Conservation (phyloP, 2,888 invertebrate genomes). For the Pherbina coryleti region DNA sequence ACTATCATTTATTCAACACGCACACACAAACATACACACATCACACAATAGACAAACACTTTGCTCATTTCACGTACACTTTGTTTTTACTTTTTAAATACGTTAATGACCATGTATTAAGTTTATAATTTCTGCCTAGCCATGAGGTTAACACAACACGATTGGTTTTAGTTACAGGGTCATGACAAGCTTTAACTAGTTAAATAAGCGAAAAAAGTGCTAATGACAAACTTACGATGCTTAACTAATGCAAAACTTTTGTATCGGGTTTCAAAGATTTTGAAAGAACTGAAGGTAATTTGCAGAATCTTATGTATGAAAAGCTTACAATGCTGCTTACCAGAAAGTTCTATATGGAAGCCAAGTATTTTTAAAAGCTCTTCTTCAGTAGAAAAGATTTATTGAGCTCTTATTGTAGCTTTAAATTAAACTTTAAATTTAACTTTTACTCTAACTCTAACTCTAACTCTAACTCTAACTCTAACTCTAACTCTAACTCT, state of each 20-base stretch:
- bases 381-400: no score
- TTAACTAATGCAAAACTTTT: no score
- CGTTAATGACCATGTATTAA: constrained; percentile 36
- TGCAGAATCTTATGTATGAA: neutral
- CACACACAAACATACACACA: constrained; percentile 9
- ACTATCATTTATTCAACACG: constrained; percentile 17
- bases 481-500: no score
- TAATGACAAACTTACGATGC: no score
- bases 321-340: neutral
- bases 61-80: neutral
- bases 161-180: constrained; percentile 29
- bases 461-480: no score
- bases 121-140: constrained; percentile 31
- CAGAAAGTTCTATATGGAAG: neutral
- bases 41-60: neutral
- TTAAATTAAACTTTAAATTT: no score
- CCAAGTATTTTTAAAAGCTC: no score
- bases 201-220: no score
- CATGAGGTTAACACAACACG: constrained; percentile 3
- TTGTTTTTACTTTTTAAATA: constrained; percentile 29
- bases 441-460: no score
- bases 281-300: no score
- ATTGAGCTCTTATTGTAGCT: no score
- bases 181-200: neutral
- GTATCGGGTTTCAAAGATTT: no score